Base-by-base conservation (phyloP, 1,140 invertebrate species). In the Ctenoplectra terminalis region DNA sequence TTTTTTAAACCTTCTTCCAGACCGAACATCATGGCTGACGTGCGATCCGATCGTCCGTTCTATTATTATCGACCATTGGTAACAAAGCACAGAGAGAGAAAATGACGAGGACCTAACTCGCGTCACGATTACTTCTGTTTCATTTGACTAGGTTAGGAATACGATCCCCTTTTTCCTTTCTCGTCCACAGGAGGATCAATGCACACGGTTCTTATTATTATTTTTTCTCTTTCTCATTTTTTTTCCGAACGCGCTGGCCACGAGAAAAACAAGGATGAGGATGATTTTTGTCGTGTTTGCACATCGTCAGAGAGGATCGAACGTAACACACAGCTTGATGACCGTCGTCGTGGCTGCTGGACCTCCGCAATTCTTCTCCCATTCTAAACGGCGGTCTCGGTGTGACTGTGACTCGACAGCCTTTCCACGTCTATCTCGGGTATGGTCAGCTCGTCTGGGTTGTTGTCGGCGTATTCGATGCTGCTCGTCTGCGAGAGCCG, bases 401-500 rank as follows among this genome's bases (percentile, higher is more conserved):
- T 98, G 94, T 98, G 97, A 95, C 97, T 98, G 95, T 98, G 97
- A 88, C 97, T 97, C 88, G 97, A 98, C 83, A 98, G 95, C 83
- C 97, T 96, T 94, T 98, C 97, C 90, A 98, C 97, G 94, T 98
- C 97, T 88, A 98, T 97, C 94, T 98, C 97, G 85, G 97, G 97
- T 91, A 98, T 96, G 92, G 96, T 96, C 91, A 98, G 95, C 94
- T 97, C 96, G 94, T 97, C 97, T 87, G 96, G 96, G 93, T 97
- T 96, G 94, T 97, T 97, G 94, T 97, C 97, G 84, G 96, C 97
- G 94, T 98, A 98, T 93, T 98, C 97, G 94, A 98, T 97, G 94
- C 97, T 98, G 94, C 97, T 97, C 93, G 96, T 96, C 94, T 98
- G 97, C 89, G 97, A 98, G 91, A 98, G 95, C 91, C 97, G 96